Conservation (phyloP, 2,113 vertebrate genomes). For the Ictalurus furcatus region DNA sequence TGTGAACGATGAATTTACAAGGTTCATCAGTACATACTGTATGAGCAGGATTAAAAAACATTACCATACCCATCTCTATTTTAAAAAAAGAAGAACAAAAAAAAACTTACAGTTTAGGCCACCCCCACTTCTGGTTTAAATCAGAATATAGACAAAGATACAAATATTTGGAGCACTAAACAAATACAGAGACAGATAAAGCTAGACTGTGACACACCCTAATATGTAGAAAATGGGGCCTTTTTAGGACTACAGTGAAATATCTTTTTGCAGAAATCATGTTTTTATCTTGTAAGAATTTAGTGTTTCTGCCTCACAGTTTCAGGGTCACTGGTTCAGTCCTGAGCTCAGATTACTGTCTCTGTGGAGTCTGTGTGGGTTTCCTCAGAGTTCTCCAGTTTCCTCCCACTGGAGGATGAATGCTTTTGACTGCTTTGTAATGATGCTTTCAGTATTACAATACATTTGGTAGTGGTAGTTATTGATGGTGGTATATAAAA, state of each 20-base stretch:
- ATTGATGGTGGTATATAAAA: not conserved
- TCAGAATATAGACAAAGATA: not conserved
- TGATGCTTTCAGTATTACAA: not conserved
- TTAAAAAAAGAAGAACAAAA: not conserved
- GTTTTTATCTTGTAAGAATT: not conserved
- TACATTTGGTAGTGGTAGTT: not conserved
- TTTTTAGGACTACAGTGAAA: not conserved
- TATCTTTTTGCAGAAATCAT: not conserved
- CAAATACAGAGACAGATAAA: not conserved
- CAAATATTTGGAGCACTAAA: not conserved
- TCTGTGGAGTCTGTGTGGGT: not conserved
- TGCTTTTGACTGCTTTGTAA: not conserved
- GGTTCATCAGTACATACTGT: not conserved
- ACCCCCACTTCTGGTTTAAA: not conserved
- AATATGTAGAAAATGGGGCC: not conserved
- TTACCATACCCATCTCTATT: not conserved
- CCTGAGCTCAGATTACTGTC: not conserved
- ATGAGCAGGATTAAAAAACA: not conserved
- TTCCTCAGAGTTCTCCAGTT: not conserved
- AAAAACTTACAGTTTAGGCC: too few species aligned
- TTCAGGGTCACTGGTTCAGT: not conserved
- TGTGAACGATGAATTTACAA: not conserved
- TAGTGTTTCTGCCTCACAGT: not conserved
- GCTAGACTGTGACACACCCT: not conserved
- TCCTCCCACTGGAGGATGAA: not conserved